Percentiles rank a stretch among this genome's conserved stretches.
Conservation (phyloP, 2,113 vertebrate genomes). For the Gymnocephalus cernua region DNA sequence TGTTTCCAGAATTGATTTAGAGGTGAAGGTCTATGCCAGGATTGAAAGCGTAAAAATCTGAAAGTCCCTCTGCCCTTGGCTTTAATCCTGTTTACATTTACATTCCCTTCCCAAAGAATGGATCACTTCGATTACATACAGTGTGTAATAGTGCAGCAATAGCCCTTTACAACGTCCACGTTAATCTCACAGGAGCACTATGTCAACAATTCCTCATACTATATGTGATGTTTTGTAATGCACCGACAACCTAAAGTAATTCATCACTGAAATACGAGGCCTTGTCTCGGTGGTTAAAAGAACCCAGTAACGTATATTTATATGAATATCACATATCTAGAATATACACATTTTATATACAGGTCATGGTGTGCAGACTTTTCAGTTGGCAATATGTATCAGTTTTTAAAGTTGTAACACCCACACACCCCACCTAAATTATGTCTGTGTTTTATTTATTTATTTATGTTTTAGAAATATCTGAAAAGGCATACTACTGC, state of each 20-base stretch:
- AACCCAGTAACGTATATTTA: background rate
- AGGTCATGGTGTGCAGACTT: background rate
- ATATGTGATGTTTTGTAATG: background rate
- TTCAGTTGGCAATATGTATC: background rate
- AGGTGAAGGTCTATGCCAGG: background rate
- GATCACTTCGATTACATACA: background rate
- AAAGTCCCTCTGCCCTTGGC: background rate
- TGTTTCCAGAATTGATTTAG: background rate
- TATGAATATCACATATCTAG: background rate
- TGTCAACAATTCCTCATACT: background rate
- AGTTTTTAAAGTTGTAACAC: background rate
- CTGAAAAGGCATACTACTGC: background rate
- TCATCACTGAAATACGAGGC: background rate
- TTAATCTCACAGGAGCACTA: background rate
- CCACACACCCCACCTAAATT: background rate
- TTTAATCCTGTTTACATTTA: background rate
- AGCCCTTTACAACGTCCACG: background rate
- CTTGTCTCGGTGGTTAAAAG: background rate
- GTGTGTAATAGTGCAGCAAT: background rate
- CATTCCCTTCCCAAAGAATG: background rate
- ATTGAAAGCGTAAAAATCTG: background rate
- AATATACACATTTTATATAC: background rate
- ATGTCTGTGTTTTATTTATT: background rate
- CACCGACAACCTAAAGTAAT: background rate
- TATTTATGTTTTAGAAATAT: background rate